Evolutionary conservation across 2,797 vertebrate species (phyloP).

Genomic region (Diceros bicornis): DNA sequence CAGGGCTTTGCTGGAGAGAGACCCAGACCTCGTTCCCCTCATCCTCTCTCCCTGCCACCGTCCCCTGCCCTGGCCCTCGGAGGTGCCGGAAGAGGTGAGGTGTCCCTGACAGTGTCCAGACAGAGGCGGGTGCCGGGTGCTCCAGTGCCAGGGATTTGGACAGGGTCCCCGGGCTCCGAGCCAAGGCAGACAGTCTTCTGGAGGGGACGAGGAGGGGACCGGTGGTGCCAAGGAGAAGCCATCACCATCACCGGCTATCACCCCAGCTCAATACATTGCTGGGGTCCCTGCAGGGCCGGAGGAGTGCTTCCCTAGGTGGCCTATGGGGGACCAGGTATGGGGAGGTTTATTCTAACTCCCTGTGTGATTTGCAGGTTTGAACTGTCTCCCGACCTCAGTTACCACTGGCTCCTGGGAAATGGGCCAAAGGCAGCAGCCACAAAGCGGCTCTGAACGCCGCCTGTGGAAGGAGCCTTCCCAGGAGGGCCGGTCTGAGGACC

Average conservation of each 20-base stretch:
- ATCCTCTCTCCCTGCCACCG: too few species aligned
- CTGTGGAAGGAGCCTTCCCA: not conserved
- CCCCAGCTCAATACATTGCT: not conserved
- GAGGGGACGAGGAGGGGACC: not conserved
- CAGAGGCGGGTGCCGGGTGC: not conserved
- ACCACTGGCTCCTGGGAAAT: not conserved
- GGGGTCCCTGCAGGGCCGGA: not conserved
- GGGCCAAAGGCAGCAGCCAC: not conserved
- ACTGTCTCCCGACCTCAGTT: not conserved
- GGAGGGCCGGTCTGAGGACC: not conserved
- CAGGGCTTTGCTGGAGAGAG: not conserved
- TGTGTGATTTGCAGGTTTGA: not conserved
- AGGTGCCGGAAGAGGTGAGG: not conserved
- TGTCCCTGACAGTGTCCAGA: not conserved
- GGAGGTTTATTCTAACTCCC: not conserved
- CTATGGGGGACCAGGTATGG: not conserved
- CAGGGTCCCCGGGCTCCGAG: not conserved
- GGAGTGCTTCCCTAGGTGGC: not conserved
- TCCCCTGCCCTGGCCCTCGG: not conserved
- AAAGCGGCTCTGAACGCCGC: not conserved
- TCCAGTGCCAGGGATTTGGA: conserved; percentile 30
- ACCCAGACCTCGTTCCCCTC: too few species aligned
- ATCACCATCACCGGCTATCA: not conserved
- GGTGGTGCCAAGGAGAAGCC: not conserved
- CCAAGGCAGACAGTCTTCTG: not conserved